These are phyloP conservation scores for Rhadina sibilatrix DNA, from an alignment of 2,113 vertebrate genomes.

Conservation along the genomic window DNA sequence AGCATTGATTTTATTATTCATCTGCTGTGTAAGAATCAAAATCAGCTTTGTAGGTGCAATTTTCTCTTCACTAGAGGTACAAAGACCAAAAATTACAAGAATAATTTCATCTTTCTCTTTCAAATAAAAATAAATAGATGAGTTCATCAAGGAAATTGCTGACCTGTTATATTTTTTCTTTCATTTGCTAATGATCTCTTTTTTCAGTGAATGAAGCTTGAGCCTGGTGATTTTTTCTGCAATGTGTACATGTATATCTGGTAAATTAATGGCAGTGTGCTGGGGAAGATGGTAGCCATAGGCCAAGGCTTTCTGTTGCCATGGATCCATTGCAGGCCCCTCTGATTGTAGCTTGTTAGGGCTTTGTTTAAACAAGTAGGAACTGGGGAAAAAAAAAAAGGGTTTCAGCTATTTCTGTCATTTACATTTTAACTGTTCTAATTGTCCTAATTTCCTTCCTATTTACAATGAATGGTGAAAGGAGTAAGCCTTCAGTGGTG, in stretches of 20 bases:
- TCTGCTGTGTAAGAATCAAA: slow-evolving; percentile 37
- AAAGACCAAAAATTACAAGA: slow-evolving; percentile 40
- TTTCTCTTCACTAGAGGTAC: slow-evolving; percentile 1
- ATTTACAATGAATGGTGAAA: slow-evolving; percentile 5
- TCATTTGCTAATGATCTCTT: slow-evolving; percentile 45
- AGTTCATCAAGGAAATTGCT: slow-evolving; percentile 60
- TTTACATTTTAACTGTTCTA: slow-evolving; percentile 80
- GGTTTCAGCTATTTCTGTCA: slow-evolving; percentile 75
- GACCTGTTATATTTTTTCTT: slow-evolving; percentile 44
- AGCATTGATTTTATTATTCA: slow-evolving; percentile 31
- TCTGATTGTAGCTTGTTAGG: slow-evolving; percentile 79
- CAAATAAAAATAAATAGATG: slow-evolving; percentile 61
- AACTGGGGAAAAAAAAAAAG: background rate
- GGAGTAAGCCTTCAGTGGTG: background rate
- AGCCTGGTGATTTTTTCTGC: slow-evolving; percentile 37
- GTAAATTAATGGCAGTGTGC: slow-evolving; percentile 58
- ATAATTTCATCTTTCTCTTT: slow-evolving; percentile 51
- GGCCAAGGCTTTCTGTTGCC: slow-evolving; percentile 73
- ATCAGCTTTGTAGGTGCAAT: slow-evolving; percentile 26
- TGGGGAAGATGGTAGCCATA: slow-evolving; percentile 66
- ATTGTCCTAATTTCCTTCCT: slow-evolving; percentile 61
- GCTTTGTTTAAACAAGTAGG: slow-evolving; percentile 83
- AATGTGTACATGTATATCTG: background rate
- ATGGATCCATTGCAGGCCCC: slow-evolving; percentile 75
- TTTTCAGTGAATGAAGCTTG: slow-evolving; percentile 36